Evolutionary conservation across 1,140 invertebrate species (phyloP).

Genomic region (Cyclina sinensis): DNA sequence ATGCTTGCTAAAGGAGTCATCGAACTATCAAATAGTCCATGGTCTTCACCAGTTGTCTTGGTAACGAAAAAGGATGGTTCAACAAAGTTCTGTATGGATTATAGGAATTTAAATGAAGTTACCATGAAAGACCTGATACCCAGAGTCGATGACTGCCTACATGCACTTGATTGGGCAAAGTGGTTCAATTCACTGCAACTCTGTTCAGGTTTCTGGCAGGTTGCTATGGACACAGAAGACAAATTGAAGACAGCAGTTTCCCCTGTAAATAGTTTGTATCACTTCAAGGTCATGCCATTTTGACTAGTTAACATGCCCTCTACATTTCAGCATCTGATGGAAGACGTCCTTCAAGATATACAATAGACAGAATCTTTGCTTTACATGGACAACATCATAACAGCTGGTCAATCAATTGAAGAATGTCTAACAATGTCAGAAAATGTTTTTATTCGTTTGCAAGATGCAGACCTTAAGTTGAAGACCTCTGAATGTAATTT

Average conservation of each 20-base stretch:
- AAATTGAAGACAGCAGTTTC: neutral
- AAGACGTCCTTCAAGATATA: slow-evolving; percentile 62
- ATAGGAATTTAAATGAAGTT: slow-evolving; percentile 78
- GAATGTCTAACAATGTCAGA: neutral
- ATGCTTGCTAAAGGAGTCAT: slow-evolving; percentile 44
- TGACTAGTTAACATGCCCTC: slow-evolving; percentile 56
- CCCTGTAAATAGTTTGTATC: no score
- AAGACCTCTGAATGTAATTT: slow-evolving; percentile 57
- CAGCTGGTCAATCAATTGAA: slow-evolving; percentile 14
- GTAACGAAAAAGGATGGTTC: slow-evolving; percentile 86
- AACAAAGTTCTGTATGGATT: slow-evolving; percentile 88
- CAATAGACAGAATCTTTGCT: slow-evolving; percentile 62
- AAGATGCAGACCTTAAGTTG: slow-evolving; percentile 45
- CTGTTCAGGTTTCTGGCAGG: neutral
- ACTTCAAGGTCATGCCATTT: slow-evolving; percentile 66
- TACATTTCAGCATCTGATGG: slow-evolving; percentile 77
- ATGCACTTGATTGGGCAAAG: no score
- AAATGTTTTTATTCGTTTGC: slow-evolving; percentile 38
- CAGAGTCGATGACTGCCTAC: no score
- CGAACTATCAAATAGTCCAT: slow-evolving; percentile 56
- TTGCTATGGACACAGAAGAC: neutral
- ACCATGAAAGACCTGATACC: slow-evolving; percentile 17
- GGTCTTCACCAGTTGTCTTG: slow-evolving; percentile 86
- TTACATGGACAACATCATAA: slow-evolving; percentile 71
- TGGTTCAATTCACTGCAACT: no score